Evolutionary conservation across 2,888 invertebrate genomes (phyloP).

Genomic region (Entomobrya proxima): DNA sequence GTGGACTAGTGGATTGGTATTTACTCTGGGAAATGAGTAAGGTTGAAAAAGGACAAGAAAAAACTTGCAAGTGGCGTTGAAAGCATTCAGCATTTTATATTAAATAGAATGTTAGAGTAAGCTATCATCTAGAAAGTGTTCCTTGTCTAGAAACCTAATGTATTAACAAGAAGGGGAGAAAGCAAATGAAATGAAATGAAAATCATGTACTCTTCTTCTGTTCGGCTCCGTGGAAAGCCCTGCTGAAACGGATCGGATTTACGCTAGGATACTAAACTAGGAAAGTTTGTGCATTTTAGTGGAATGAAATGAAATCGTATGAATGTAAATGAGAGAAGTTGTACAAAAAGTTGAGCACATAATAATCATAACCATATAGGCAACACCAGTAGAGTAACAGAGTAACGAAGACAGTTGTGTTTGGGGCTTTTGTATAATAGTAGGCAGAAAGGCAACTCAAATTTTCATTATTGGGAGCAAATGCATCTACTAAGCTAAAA

Average conservation of each 20-base stretch:
- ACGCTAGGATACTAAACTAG: not conserved
- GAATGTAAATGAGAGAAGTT: not conserved
- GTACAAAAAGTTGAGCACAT: not conserved
- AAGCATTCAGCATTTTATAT: not conserved
- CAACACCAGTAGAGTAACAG: too few species aligned
- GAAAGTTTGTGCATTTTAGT: not conserved
- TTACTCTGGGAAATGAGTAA: not conserved
- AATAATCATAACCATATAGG: too few species aligned
- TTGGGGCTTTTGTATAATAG: too few species aligned
- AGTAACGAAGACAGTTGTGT: too few species aligned
- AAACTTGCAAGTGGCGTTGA: not conserved
- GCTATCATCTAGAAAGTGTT: not conserved
- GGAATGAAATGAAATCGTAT: not conserved
- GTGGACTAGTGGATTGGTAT: not conserved
- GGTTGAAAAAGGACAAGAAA: not conserved
- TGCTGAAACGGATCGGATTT: not conserved
- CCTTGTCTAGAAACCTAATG: not conserved
- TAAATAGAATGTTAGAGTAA: not conserved
- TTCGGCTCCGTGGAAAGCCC: not conserved
- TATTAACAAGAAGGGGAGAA: slow-evolving; percentile 41
- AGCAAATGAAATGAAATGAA: slow-evolving; percentile 65
- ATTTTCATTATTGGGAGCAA: not conserved
- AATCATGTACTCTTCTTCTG: slow-evolving; percentile 32
- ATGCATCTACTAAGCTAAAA: too few species aligned
- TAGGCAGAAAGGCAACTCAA: too few species aligned